Base-by-base conservation (phyloP, 2,797 vertebrate species). In the Miichthys miiuy region DNA sequence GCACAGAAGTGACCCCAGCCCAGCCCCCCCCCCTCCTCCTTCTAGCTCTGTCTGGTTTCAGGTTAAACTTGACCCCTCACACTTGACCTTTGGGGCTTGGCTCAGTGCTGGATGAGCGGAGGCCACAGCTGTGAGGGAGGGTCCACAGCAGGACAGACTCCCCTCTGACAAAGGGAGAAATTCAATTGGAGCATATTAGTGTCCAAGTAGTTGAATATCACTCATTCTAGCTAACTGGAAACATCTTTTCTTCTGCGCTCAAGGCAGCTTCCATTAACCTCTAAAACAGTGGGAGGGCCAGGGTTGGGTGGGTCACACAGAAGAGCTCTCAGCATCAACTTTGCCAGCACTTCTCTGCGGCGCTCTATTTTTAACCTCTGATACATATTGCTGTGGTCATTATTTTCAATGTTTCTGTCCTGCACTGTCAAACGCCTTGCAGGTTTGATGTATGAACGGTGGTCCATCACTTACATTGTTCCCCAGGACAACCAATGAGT, bases 401-500 rank as follows among this genome's bases (percentile, higher is more conserved):
- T 95, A 95, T 94, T 95, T 93, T 90, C 90, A 92, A 89, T 91
- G 88, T 94, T 89, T 90, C 80, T 93, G 92, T 92, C 93, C 90
- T 46, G 62, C 78, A 79, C 93, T 94, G 94, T 95, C 95, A 95
- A 93, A 91, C 77, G 83, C 90, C 88, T 84, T 76, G 92, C 90
- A 83, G 91, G 86, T 93, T 94, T 96, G 94, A 96, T 95, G 89
- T 92, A 95, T 95, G 95, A 95, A 95, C 69, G 87, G 89, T 81
- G 92, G 93, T 94, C 92, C 92, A 93, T 95, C 94, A 95, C 91
- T 93, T 93, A 94, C 90, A 95, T 91, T 93, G 93, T 89, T 92
- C 92, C 93, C 89, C 90, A 80, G 90, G 93, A 92, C 88, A 88
- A 92, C 88, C 92, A 92, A 93, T 90, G 89, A 91, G 88, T 80